Percentiles rank a stretch among this genome's conserved stretches.
phyloP scores from a whole-genome alignment of 2,113 vertebrate genomes.

The Tiliqua scincoides region DNA sequence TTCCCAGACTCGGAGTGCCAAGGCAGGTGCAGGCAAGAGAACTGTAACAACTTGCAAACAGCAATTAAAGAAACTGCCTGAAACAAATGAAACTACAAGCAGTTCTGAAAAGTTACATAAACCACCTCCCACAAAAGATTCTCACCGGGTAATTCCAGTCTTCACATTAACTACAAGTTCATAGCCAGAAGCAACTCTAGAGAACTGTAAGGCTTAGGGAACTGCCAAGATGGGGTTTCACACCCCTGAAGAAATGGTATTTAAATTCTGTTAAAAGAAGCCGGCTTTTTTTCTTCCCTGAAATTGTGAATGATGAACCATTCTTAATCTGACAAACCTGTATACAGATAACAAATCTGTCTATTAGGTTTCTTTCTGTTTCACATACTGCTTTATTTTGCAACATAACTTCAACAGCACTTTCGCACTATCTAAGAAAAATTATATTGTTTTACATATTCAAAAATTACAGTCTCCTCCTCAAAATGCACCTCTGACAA shows the following conservation, averaged over 20 bases:
- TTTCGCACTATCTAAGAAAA: neutral
- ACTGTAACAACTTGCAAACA: conserved; percentile 65
- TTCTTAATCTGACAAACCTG: neutral
- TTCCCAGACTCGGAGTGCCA: conserved; percentile 64
- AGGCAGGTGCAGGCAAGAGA: conserved; percentile 65
- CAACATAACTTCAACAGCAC: conserved; percentile 42
- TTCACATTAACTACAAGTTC: conserved; percentile 49
- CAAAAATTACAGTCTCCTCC: neutral
- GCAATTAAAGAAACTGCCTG: conserved; percentile 61
- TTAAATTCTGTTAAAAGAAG: neutral
- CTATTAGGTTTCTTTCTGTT: neutral
- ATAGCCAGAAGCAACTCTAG: conserved; percentile 42
- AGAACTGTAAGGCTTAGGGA: neutral
- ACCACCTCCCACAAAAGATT: conserved; percentile 39
- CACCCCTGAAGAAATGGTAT: neutral
- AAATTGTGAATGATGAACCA: neutral
- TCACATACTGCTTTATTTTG: neutral
- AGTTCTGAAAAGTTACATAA: conserved; percentile 45
- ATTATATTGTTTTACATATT: neutral
- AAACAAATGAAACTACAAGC: conserved; percentile 40
- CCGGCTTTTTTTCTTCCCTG: neutral
- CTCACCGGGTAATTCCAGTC: conserved; percentile 60
- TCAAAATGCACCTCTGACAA: neutral
- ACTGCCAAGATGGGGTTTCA: conserved; percentile 12
- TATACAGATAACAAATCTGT: neutral